A percentile compares a stretch with the other conserved stretches of the same genome.
These are phyloP conservation scores for Temnothorax unifasciatus DNA, from an alignment of 2,888 invertebrate species.

Conservation along the genomic window DNA sequence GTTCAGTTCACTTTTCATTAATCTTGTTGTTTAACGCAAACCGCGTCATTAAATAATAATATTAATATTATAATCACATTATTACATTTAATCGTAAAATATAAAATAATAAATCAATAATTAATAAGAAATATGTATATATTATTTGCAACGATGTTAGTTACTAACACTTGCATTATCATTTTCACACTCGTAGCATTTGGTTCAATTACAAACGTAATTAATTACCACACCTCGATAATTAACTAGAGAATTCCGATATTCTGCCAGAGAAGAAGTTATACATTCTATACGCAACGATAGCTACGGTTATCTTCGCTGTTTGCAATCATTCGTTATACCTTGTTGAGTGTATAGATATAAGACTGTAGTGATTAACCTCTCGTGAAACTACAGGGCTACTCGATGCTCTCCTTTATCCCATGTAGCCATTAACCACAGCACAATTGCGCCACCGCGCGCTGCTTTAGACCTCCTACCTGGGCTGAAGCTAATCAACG, in stretches of 20 bases:
- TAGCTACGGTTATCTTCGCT: neutral
- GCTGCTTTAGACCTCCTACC: slow-evolving; percentile 17
- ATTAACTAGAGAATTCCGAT: slow-evolving; percentile 25
- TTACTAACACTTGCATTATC: neutral
- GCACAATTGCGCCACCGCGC: slow-evolving; percentile 62
- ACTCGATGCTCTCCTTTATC: slow-evolving; percentile 45
- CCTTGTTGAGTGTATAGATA: neutral
- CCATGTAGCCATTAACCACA: slow-evolving; percentile 64
- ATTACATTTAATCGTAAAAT: slow-evolving; percentile 13
- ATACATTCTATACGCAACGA: neutral
- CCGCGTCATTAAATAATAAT: neutral
- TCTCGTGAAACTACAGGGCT: slow-evolving; percentile 8
- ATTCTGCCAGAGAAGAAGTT: neutral
- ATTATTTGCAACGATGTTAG: slow-evolving; percentile 15
- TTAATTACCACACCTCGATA: neutral
- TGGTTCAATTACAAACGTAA: neutral
- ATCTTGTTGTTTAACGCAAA: slow-evolving; percentile 15
- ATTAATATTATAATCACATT: slow-evolving; percentile 8
- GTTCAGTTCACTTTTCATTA: neutral
- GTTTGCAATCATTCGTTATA: slow-evolving; percentile 14
- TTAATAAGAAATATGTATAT: neutral
- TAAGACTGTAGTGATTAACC: slow-evolving; percentile 49
- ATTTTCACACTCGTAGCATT: neutral
- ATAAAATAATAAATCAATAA: neutral
- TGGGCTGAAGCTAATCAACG: slow-evolving; percentile 44